These are phyloP conservation scores for Cuculus canorus DNA, from an alignment of 2,797 vertebrate species.

Conservation along the genomic window DNA sequence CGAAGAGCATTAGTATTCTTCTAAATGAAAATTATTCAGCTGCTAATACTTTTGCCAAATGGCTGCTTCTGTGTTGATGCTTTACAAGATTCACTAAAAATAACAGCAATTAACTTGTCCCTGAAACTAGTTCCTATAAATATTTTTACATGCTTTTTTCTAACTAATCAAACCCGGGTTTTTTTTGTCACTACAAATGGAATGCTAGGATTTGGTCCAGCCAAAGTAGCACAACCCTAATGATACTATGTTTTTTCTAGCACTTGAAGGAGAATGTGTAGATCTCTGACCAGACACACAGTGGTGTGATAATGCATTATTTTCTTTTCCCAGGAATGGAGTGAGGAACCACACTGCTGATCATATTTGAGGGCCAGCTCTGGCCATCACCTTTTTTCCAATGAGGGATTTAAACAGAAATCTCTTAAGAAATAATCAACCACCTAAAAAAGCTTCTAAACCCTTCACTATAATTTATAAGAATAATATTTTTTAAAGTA, in stretches of 20 bases:
- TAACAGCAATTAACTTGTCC: not conserved
- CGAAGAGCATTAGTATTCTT: not conserved
- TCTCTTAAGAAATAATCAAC: too few relatives aligned
- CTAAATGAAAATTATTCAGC: not conserved
- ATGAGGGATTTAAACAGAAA: not conserved
- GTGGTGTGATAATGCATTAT: not conserved
- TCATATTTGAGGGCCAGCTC: not conserved
- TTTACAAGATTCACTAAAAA: not conserved
- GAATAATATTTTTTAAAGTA: not conserved
- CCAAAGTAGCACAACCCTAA: not conserved
- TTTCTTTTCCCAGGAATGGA: not conserved
- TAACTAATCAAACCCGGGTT: not conserved
- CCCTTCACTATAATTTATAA: not conserved
- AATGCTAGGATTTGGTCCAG: not conserved
- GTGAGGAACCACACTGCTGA: not conserved
- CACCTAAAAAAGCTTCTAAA: not conserved
- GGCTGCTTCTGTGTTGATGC: not conserved
- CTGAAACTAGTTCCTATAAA: conserved; percentile 9
- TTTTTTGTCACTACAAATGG: not conserved
- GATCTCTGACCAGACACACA: not conserved
- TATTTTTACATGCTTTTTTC: not conserved
- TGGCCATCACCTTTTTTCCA: not conserved
- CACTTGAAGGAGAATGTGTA: not conserved
- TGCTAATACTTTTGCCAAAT: conserved; percentile 9
- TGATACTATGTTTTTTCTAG: not conserved